Percentiles rank a stretch among this genome's conserved stretches.
These are phyloP conservation scores for Botrylloides violaceus DNA, from an alignment of 23 tunicate species.

Conservation along the genomic window DNA sequence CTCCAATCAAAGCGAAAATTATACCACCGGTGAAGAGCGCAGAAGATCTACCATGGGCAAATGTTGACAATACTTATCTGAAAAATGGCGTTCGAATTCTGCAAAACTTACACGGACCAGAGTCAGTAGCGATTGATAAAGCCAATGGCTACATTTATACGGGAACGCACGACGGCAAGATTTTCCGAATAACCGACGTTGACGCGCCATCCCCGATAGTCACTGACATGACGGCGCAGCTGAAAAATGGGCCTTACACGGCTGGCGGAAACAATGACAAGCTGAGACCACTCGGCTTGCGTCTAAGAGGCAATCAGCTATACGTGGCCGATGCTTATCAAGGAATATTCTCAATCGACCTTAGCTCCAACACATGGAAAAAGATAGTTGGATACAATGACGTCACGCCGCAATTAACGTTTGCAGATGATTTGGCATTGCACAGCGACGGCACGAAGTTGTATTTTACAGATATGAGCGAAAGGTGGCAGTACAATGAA, in stretches of 20 bases:
- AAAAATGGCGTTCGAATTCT: not conserved
- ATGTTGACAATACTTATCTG: not conserved
- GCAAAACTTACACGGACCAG: not conserved
- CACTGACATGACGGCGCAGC: not conserved
- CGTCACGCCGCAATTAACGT: not conserved
- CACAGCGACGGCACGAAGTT: not conserved
- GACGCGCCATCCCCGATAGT: not conserved
- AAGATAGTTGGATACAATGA: not conserved
- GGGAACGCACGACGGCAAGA: not conserved
- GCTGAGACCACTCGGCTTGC: not conserved
- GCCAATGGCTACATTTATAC: not conserved
- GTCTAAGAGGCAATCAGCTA: not conserved
- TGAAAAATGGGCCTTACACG: not conserved
- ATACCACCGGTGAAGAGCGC: not conserved
- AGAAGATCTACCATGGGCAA: not conserved
- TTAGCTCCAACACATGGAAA: not conserved
- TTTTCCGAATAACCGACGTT: not conserved
- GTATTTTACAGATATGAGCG: slow-evolving; percentile 21
- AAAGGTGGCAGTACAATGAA: slow-evolving; percentile 4
- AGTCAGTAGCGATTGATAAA: not conserved
- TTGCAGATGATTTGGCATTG: slow-evolving; percentile 11
- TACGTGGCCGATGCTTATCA: slow-evolving; percentile 21
- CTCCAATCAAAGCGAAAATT: not conserved
- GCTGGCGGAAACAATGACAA: not conserved
- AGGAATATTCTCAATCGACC: not conserved